Percentiles rank a stretch among this genome's conserved stretches.
Conservation (phyloP, 2,113 vertebrate genomes). For the Riparia riparia region DNA sequence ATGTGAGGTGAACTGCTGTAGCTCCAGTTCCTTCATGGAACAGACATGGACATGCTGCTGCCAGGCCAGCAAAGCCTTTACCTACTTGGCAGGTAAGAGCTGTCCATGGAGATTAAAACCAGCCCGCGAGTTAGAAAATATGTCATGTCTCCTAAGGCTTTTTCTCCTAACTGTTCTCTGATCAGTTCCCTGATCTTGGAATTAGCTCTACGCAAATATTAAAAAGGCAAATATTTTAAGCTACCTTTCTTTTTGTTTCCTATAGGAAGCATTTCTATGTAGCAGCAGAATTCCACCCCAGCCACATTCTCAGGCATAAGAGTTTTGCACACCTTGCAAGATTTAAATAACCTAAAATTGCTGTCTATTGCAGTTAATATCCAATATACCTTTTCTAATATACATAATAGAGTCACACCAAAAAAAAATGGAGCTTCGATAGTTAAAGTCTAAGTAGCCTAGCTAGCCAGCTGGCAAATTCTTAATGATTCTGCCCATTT, state of each 20-base stretch:
- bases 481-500: constrained; percentile 9
- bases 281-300: not conserved
- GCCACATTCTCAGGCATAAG: not conserved
- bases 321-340: not conserved
- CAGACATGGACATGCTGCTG: not conserved
- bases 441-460: not conserved
- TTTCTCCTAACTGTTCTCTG: not conserved
- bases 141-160: not conserved
- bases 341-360: not conserved
- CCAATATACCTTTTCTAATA: not conserved
- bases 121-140: not conserved
- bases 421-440: not conserved
- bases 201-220: not conserved
- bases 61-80: not conserved
- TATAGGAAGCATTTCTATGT: not conserved
- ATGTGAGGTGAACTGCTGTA: not conserved
- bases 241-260: not conserved
- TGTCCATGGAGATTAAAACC: not conserved
- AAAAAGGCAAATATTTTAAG: not conserved
- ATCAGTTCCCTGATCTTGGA: not conserved
- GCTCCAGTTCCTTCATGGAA: not conserved
- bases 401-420: not conserved
- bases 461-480: not conserved
- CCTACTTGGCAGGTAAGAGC: not conserved
- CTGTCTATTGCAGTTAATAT: not conserved